A percentile compares a stretch with the other conserved stretches of the same genome.
phyloP scores from a whole-genome alignment of 2,888 invertebrate genomes.

The Philopedon plagiatum region DNA sequence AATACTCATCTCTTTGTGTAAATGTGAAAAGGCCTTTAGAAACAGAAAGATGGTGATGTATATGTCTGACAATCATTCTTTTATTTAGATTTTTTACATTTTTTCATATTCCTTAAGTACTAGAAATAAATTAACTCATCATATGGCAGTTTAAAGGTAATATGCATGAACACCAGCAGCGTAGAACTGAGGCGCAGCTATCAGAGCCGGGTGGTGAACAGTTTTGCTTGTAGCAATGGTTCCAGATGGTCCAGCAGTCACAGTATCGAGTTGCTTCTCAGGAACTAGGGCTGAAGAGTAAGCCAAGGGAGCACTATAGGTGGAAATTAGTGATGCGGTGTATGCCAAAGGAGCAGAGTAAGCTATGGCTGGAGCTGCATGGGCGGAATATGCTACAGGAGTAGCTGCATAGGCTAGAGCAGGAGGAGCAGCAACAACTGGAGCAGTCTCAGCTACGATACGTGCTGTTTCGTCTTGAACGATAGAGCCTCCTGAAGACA shows the following conservation, averaged over 20 bases:
- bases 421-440: conserved; percentile 26
- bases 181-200: conserved; percentile 33
- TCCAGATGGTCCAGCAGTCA: conserved; percentile 57
- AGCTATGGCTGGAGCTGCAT: background rate
- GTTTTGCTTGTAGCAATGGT: conserved; percentile 56
- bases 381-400: conserved; percentile 20
- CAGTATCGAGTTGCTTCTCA: conserved; percentile 43
- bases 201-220: conserved; percentile 42
- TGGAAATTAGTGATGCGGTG: conserved; percentile 24
- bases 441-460: conserved; percentile 37
- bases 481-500: conserved; percentile 38
- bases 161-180: conserved; percentile 29
- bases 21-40: too few species aligned
- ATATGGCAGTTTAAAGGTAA: conserved; percentile 31
- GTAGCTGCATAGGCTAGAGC: conserved; percentile 40
- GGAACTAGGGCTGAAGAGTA: conserved; percentile 51
- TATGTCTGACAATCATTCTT: too few species aligned
- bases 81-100: conserved; percentile 27
- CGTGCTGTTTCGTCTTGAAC: conserved; percentile 44
- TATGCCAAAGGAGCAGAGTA: conserved; percentile 18
- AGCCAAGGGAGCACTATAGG: conserved; percentile 47
- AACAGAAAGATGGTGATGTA: too few species aligned
- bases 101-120: conserved; percentile 14
- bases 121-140: conserved; percentile 36
- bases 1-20: too few species aligned